Base-by-base conservation (phyloP, 2,113 vertebrate genomes). In the Emydocephalus ijimae region DNA sequence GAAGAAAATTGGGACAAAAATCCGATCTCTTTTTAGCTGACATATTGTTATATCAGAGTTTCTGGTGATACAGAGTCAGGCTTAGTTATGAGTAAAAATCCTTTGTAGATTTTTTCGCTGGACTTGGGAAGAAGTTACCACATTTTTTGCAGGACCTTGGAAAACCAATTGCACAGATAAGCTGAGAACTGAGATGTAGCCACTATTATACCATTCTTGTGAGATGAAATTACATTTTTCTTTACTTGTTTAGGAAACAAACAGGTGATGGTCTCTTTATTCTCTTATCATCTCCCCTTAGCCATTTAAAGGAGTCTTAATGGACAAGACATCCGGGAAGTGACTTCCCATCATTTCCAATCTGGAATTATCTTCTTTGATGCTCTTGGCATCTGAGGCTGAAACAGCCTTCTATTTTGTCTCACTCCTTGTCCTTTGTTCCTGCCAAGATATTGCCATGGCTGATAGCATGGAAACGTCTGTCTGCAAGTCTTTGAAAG, bases 381-480 rank as follows among this genome's bases (percentile, higher is more conserved):
- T 90, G 29, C 43, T 52, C 93, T 95, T 81, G 90, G 34, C 34
- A 56, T 56, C 24, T 89, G 74, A 94, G 59, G 94, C 91, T 89
- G 94, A 90, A 88, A 85, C 87, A 93, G 93, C 89, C 92, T 57
- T 88, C 4, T 90, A 91, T 92, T 95, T 94, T 81, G 87, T 93
- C 93, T 74, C 50, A 18, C 91, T 94, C 91, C 52, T 14, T 89
- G 92, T 43, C 29, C 24, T 95, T 93, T 93, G 92, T 90, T 96
- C 92, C 0, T 0, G 74, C 21, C 0, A 74, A 94, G 91, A 24
- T 85, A 89, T 20, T 93, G 92, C 92, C 12, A 24, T 94, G 89
- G 69, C 92, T 93, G 95, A 95, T 90, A 91, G 90, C 93, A 91
- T 81, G 92, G 93, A 95, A 96, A 93, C 93, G 93, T 89, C 85